A percentile compares a stretch with the other conserved stretches of the same genome.
Conservation (phyloP, 2,113 vertebrate species). For the Tichodroma muraria region DNA sequence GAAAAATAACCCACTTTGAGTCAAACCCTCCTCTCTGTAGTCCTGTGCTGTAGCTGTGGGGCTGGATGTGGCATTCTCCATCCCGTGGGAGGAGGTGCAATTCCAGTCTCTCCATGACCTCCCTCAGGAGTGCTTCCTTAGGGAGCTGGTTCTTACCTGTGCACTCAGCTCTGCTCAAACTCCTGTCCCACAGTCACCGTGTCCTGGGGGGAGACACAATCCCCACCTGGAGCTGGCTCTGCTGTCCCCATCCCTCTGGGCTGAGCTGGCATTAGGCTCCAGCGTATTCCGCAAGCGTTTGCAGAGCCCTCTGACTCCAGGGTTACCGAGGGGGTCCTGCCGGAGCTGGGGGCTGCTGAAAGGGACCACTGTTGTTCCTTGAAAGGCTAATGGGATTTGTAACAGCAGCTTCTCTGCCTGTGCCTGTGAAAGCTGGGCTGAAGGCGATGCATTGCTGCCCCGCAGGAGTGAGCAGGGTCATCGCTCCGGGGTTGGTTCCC, state of each 20-base stretch:
- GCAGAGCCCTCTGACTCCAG: background rate
- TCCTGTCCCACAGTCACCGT: background rate
- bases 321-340: background rate
- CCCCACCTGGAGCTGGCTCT: background rate
- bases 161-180: background rate
- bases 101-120: background rate
- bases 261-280: background rate
- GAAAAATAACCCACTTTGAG: slow-evolving; percentile 14
- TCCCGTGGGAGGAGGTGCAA: background rate
- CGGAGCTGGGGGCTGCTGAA: background rate
- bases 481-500: fast-evolving
- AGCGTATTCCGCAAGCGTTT: background rate
- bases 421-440: background rate
- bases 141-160: background rate
- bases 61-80: background rate
- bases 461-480: background rate
- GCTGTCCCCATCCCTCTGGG: background rate
- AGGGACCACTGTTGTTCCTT: background rate
- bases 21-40: background rate
- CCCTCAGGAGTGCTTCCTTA: background rate
- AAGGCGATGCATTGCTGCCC: background rate
- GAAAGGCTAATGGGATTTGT: background rate
- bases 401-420: background rate
- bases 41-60: background rate
- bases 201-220: background rate